These are phyloP conservation scores for Platalea minor DNA, from an alignment of 2,797 vertebrate species.

Conservation along the genomic window DNA sequence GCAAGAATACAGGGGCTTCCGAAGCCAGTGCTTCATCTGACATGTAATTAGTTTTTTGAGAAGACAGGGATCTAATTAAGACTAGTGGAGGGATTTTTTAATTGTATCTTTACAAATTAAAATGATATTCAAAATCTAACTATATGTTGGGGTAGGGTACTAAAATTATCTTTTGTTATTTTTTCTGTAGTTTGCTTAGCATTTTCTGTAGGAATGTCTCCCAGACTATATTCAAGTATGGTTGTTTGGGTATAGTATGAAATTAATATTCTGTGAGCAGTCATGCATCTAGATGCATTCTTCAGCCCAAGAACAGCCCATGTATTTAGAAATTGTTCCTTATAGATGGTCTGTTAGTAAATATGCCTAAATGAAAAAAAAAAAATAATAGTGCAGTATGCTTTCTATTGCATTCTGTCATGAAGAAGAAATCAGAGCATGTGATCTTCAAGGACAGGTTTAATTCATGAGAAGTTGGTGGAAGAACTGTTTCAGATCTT, in stretches of 20 bases:
- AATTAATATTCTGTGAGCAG: not conserved
- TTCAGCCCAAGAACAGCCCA: not conserved
- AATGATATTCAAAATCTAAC: not conserved
- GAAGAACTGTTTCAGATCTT: too few relatives aligned
- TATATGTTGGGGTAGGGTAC: not conserved
- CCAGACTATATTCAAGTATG: not conserved
- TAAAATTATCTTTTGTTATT: not conserved
- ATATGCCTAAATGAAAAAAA: not conserved
- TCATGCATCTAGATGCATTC: not conserved
- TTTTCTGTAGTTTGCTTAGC: not conserved
- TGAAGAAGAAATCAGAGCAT: not conserved
- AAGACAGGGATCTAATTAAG: slow-evolving; percentile 36
- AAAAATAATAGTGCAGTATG: not conserved
- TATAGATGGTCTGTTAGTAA: not conserved
- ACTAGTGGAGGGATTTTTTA: not conserved
- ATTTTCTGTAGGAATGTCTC: not conserved
- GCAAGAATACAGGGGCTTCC: not conserved
- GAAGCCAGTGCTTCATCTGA: not conserved
- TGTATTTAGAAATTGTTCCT: not conserved
- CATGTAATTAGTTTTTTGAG: slow-evolving; percentile 36
- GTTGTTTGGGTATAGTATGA: not conserved
- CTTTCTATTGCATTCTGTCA: not conserved
- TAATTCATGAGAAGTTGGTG: too few relatives aligned
- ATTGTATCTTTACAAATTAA: slow-evolving; percentile 8
- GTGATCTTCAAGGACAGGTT: too few relatives aligned